Evolutionary conservation across 2,113 vertebrate species (phyloP), one percentile per base, ranked within the genome.

Genomic region (Pycnonotus jocosus): DNA sequence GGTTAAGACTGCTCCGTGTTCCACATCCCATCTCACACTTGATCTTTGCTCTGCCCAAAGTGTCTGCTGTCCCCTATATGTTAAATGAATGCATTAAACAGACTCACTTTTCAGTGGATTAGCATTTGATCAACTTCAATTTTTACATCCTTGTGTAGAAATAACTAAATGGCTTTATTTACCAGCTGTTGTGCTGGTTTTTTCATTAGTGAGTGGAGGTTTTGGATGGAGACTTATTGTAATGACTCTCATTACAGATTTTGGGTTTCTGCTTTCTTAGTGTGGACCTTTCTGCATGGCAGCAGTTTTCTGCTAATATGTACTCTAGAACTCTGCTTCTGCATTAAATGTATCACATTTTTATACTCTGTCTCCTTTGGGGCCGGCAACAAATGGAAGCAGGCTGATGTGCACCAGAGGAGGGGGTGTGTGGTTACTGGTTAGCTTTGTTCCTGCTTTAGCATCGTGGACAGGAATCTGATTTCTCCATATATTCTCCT

Each of bases 151-250:
- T 40, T 60, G 19, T 25, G 3, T 12, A 61, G 61, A 54, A 86
- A n/a, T 62, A 81, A 35, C 61, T 53, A 28, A 83, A 65, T 72
- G 48, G 22, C 45, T 30, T 60, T 92, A 47, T 82, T 47, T 92
- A 20, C 37, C 79, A 85, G 74, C 82, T 73, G 69, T 33, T 83
- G 35, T 58, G 11, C 20, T 48, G 11, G 1, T 38, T 53, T 72
- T 53, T 72, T 83, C 28, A 18, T 48, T 79, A 44, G 22, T 44
- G 15, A 85, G n/a, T 28, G 23, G 69, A 68, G 22, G 37, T 79
- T 53, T 48, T 33, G 15, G 20, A 31, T 80, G 77, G 60, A 38
- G 53, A 38, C 0, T 0, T 53, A 22, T 44, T 68, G 17, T 15
- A 56, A 44, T 28, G 65, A 44, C 30, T 58, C 62, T 79, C 33